phyloP scores from a whole-genome alignment of 2,888 invertebrate species.

The Patella ulyssiponensis region DNA sequence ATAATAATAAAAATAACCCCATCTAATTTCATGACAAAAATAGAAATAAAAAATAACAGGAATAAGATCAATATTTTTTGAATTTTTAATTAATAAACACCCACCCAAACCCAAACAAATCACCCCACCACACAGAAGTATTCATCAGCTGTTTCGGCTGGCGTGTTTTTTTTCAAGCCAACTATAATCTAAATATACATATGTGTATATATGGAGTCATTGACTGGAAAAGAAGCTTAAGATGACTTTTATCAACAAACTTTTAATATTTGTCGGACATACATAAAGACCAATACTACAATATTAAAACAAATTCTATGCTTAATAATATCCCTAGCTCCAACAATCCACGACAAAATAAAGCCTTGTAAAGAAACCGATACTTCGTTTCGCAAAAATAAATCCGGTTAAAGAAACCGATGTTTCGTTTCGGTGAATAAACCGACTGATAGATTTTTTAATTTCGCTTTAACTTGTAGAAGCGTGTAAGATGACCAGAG shows the following conservation, averaged over 20 bases:
- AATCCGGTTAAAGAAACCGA: conserved; percentile 7
- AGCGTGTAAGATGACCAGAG: no score
- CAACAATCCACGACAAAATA: neutral
- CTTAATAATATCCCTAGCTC: neutral
- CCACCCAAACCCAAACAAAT: no score
- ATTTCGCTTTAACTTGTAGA: neutral
- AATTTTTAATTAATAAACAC: no score
- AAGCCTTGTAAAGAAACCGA: conserved; percentile 3
- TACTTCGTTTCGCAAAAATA: conserved; percentile 8
- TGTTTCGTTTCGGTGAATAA: conserved; percentile 13
- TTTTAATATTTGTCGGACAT: conserved; percentile 11
- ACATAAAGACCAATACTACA: conserved; percentile 2
- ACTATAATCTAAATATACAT: no score
- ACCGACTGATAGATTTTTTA: neutral
- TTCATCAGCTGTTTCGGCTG: no score
- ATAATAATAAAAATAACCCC: no score
- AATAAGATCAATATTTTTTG: no score
- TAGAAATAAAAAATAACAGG: no score
- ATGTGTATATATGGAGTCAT: neutral
- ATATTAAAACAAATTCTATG: neutral
- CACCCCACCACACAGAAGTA: no score
- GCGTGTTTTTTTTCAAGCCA: no score
- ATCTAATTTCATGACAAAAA: no score
- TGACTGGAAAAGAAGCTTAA: conserved; percentile 4
- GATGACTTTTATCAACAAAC: conserved; percentile 8